Evolutionary conservation across 2,888 invertebrate genomes (phyloP).

Genomic region (Dryadula phaetusa): DNA sequence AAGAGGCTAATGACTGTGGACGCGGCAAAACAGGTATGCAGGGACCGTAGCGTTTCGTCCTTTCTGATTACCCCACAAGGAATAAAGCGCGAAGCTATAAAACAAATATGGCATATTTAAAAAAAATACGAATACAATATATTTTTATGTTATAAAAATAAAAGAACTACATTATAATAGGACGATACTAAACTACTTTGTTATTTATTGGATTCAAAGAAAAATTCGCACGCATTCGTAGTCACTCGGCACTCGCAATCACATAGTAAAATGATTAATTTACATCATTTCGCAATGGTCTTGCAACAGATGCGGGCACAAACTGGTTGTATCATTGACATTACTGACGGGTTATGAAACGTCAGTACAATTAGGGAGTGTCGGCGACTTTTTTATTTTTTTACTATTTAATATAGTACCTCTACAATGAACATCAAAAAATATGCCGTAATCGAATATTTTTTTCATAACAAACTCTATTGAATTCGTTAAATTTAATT

Average conservation of each 20-base stretch:
- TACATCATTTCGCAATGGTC: slow-evolving; percentile 60
- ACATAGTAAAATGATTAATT: slow-evolving; percentile 50
- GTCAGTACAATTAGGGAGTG: slow-evolving; percentile 28
- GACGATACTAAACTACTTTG: not conserved
- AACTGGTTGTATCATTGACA: slow-evolving; percentile 57
- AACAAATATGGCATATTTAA: too few species aligned
- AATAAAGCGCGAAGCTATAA: too few species aligned
- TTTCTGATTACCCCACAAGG: too few species aligned
- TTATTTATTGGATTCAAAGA: slow-evolving; percentile 7
- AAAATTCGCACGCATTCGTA: slow-evolving; percentile 20
- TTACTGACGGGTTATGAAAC: slow-evolving; percentile 60
- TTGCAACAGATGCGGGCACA: slow-evolving; percentile 58
- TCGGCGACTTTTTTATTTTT: not conserved
- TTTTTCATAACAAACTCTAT: not conserved
- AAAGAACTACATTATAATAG: too few species aligned
- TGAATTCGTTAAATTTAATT: not conserved
- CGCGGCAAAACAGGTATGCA: too few species aligned
- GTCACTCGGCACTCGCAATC: slow-evolving; percentile 8
- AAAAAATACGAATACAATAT: too few species aligned
- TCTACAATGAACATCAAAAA: not conserved
- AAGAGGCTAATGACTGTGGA: too few species aligned
- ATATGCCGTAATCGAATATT: not conserved
- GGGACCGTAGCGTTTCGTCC: too few species aligned
- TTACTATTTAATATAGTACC: not conserved
- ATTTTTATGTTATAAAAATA: too few species aligned